Conservation (phyloP, 2,888 invertebrate species). For the Tenthredo scrophulariae region DNA sequence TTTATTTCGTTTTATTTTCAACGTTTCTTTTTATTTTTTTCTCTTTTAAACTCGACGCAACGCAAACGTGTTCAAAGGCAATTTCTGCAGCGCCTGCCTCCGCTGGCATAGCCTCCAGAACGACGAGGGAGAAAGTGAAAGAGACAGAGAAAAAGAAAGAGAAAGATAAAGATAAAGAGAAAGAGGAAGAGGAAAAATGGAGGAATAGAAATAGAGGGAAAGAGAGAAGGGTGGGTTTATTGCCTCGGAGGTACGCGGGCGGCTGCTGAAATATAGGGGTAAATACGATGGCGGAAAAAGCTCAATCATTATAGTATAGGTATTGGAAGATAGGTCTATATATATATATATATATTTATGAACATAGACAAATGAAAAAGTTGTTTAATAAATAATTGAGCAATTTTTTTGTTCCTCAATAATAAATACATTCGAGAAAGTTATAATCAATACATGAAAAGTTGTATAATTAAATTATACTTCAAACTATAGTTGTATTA, state of each 20-base stretch:
- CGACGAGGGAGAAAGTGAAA: conserved; percentile 55
- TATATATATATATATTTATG: neutral
- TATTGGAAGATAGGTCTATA: neutral
- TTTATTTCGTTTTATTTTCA: neutral
- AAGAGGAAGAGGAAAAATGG: neutral
- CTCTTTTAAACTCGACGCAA: conserved; percentile 33
- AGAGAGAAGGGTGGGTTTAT: neutral
- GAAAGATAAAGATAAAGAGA: neutral
- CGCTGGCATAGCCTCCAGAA: neutral
- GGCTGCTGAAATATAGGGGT: conserved; percentile 16
- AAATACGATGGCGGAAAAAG: conserved; percentile 16
- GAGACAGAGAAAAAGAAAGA: conserved; percentile 56
- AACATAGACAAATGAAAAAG: conserved; percentile 20
- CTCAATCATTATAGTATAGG: neutral
- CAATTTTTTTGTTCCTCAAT: neutral
- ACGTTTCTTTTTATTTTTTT: conserved; percentile 19
- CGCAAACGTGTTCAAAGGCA: conserved; percentile 64
- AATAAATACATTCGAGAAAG: neutral
- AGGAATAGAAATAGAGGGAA: neutral
- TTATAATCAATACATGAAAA: neutral
- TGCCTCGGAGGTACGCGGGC: conserved; percentile 15
- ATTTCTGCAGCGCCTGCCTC: conserved; percentile 59
- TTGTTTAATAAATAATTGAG: neutral
- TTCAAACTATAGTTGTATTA: neutral
- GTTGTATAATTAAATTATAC: neutral